Evolutionary conservation across 1,140 invertebrate genomes (phyloP).

Genomic region (Agrypnia vestita): DNA sequence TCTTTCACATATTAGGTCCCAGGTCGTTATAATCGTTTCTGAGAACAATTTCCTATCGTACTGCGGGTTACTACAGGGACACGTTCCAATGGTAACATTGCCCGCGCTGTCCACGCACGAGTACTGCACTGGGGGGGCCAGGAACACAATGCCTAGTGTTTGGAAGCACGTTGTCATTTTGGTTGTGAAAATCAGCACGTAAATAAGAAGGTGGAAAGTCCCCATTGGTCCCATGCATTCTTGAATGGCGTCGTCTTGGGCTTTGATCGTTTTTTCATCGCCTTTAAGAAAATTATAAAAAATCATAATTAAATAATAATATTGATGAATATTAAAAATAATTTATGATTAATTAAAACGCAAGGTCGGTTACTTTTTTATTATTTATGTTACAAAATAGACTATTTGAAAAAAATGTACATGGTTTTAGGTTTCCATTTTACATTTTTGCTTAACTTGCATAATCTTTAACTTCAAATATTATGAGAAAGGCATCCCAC

Average conservation of each 20-base stretch:
- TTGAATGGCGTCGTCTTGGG: constrained; percentile 45
- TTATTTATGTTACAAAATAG: too few relatives aligned
- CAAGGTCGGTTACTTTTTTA: too few relatives aligned
- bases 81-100: constrained; percentile 62
- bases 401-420: too few relatives aligned
- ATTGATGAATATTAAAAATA: neutral
- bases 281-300: neutral
- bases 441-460: too few relatives aligned
- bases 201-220: constrained; percentile 44
- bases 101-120: constrained; percentile 70
- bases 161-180: constrained; percentile 78
- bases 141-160: constrained; percentile 78
- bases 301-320: neutral
- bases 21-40: constrained; percentile 71
- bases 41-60: constrained; percentile 69
- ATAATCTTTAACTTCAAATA: too few relatives aligned
- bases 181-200: constrained; percentile 33
- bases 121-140: constrained; percentile 77
- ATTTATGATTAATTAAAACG: neutral
- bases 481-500: too few relatives aligned
- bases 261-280: constrained; percentile 2
- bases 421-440: too few relatives aligned
- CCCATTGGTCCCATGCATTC: constrained; percentile 45
- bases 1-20: constrained; percentile 72
- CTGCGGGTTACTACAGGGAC: constrained; percentile 66